These are phyloP conservation scores for Odontomachus brunneus DNA, from an alignment of 1,140 invertebrate genomes.

Conservation along the genomic window DNA sequence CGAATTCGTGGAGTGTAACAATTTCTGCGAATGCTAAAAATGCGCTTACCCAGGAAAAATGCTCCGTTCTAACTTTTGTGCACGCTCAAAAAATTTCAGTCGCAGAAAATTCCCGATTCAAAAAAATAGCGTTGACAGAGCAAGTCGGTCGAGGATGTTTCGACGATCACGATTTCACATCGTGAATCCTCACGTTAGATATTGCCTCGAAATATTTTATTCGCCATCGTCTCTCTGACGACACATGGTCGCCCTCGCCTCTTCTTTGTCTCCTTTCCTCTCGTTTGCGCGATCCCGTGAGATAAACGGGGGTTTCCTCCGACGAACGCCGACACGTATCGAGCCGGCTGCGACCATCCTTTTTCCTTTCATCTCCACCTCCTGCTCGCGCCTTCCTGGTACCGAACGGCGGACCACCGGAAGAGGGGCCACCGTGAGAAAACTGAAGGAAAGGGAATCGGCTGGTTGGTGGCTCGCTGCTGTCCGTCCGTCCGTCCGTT, in stretches of 20 bases:
- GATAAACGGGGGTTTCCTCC: conserved; percentile 34
- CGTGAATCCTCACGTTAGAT: no score
- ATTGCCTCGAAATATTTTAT: background rate
- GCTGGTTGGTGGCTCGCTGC: conserved; percentile 45
- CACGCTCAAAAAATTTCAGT: no score
- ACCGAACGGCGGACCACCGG: conserved; percentile 65
- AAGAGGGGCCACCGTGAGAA: conserved; percentile 73
- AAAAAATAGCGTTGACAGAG: no score
- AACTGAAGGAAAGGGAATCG: conserved; percentile 59
- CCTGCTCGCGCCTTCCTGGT: conserved; percentile 43
- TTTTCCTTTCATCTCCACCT: conserved; percentile 54
- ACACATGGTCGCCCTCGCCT: background rate
- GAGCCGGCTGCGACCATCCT: conserved; percentile 15
- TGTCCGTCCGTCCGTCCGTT: conserved; percentile 23
- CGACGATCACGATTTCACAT: background rate
- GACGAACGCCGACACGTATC: conserved; percentile 33
- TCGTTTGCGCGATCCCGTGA: conserved; percentile 30
- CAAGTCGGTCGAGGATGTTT: no score
- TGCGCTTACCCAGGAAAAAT: no score
- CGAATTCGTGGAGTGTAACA: no score
- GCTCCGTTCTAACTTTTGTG: no score
- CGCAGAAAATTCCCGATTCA: no score
- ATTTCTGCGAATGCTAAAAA: no score
- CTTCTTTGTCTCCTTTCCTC: conserved; percentile 14
- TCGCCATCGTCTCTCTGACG: background rate